Base-by-base conservation (phyloP, 2,888 invertebrate species). In the Drosophila longiperda region DNA sequence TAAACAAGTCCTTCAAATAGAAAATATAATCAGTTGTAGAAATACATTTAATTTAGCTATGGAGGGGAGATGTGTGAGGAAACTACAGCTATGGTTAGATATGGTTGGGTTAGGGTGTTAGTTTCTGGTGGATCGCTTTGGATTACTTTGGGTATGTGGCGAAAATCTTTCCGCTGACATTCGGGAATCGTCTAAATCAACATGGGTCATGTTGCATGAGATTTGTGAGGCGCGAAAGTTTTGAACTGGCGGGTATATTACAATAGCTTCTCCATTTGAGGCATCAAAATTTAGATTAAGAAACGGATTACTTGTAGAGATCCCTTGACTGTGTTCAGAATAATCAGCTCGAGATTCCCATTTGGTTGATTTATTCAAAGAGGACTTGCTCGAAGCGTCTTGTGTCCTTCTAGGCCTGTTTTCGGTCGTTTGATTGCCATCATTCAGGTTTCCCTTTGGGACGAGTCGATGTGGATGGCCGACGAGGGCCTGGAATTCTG, bases 191-290 rank as follows among this genome's bases (percentile, higher is more conserved):
- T 7, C 11, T 26, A 9, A 26, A 26, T 54, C 11, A 12, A 9
- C 9, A 2, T 57, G 54, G 9, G 36, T 53, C 1, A 34, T 23
- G 33, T 20, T 38, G 32, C 45, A 75, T 11, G 87, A 87, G 62
- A 83, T 42, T 33, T 70, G 87, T 1, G 83, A 84, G 3, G 78
- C 50, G 3, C 68, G 68, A 29, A 84, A 89, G 29, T 23, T 52
- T 5, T 55, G 17, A 6, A 11, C 49, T 11, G 84, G 84, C 1
- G 89, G 74, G 63, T 79, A 74, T 38, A 89, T 49, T 17, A 87
- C 62, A 5, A 84, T 65, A 5, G 84, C 59, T 1, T 84, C 53
- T 1, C 54, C 15, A n/a, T 73, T 76, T 12, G 64, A 57, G 0
- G 55, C 50, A 17, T 61, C 50, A 3, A 50, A 64, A 53, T 72